Evolutionary conservation across 2,888 invertebrate genomes (phyloP).

Genomic region (Caenorhabditis imperialis): DNA sequence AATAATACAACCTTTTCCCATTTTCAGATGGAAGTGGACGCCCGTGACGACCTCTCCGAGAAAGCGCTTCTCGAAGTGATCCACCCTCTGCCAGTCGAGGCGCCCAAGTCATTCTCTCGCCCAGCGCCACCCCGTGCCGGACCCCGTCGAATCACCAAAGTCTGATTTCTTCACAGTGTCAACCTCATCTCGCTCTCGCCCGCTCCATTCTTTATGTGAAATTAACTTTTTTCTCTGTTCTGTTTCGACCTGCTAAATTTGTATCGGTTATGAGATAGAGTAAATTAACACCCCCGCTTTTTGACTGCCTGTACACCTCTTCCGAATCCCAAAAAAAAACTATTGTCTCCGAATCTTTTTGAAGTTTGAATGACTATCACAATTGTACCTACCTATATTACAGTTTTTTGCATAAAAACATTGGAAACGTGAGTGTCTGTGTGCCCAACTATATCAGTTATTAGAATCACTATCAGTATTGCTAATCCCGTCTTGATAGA

Average conservation of each 20-base stretch:
- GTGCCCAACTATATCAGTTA: no score
- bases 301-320: conserved; percentile 42
- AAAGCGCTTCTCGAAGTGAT: conserved; percentile 94
- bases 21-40: conserved; percentile 85
- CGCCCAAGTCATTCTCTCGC: conserved; percentile 89
- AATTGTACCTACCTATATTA: no score
- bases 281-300: conserved; percentile 19
- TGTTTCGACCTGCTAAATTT: neutral
- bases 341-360: no score
- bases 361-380: no score
- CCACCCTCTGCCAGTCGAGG: conserved; percentile 79
- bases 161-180: no score
- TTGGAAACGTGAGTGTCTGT: no score
- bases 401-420: no score
- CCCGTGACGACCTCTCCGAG: conserved; percentile 90
- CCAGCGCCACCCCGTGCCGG: conserved; percentile 88
- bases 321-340: conserved; percentile 2
- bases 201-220: conserved; percentile 43
- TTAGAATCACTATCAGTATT: no score
- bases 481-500: no score
- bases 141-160: conserved; percentile 75
- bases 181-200: conserved; percentile 10
- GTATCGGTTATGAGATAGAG: neutral
- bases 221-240: conserved; percentile 28
- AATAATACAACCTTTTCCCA: no score